Evolutionary conservation across 2,113 vertebrate genomes (phyloP).

Genomic region (Trochalopteron elliotii): DNA sequence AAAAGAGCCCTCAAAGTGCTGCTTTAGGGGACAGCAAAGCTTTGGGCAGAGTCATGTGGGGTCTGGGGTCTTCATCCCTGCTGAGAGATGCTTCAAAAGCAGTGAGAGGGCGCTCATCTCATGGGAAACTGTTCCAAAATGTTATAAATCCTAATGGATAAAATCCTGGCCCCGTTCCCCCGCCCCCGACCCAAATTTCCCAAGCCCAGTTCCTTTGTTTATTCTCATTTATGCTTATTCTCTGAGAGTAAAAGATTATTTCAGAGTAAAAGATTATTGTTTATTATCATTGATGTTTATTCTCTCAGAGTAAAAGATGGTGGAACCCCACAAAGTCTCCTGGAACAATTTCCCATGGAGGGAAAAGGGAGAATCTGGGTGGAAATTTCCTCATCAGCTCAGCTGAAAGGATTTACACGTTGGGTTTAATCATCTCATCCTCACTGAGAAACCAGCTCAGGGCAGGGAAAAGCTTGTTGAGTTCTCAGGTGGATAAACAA

Average conservation of each 20-base stretch:
- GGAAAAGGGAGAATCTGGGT: not conserved
- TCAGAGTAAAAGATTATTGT: not conserved
- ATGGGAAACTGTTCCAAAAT: accelerated
- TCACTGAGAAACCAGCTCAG: not conserved
- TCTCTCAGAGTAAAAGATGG: not conserved
- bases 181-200: accelerated
- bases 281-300: not conserved
- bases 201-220: not conserved
- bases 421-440: not conserved
- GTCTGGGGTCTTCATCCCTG: not conserved
- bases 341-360: not conserved
- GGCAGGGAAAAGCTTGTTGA: not conserved
- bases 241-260: not conserved
- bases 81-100: not conserved
- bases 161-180: accelerated
- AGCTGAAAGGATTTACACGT: not conserved
- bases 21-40: not conserved
- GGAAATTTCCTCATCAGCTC: not conserved
- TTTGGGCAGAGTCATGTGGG: accelerated
- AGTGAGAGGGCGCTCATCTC: not conserved
- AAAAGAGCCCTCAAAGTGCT: not conserved
- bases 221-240: not conserved
- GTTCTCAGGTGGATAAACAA: not conserved
- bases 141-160: not conserved
- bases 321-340: not conserved